Conservation (phyloP, 2,888 invertebrate species). For the Calameuta idolon region DNA sequence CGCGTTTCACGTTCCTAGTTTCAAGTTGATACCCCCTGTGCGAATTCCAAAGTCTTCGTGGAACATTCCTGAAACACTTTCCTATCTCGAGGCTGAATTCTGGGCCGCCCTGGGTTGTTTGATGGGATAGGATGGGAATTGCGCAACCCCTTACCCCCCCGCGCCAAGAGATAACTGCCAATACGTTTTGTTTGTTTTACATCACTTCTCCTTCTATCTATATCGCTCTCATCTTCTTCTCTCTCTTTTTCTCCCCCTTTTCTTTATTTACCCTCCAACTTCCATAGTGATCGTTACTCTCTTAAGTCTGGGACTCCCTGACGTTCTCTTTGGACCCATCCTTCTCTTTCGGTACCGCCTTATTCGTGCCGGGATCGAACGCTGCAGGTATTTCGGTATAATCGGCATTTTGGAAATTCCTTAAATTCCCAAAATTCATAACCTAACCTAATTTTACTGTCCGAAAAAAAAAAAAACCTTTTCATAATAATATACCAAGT, state of each 20-base stretch:
- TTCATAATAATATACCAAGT: too few relatives aligned
- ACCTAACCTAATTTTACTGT: too few relatives aligned
- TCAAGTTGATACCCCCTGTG: conserved; percentile 6
- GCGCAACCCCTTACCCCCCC: conserved; percentile 8
- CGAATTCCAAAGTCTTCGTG: conserved; percentile 3
- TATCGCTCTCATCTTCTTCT: conserved; percentile 7
- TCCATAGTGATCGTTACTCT: neutral
- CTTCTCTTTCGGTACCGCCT: conserved; percentile 6
- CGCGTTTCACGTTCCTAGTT: conserved; percentile 3
- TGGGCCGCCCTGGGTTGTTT: conserved; percentile 1
- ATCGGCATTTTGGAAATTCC: too few relatives aligned
- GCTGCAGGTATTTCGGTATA: too few relatives aligned
- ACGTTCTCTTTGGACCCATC: neutral
- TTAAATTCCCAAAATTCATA: too few relatives aligned
- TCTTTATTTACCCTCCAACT: neutral
- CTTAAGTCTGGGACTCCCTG: neutral
- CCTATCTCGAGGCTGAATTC: neutral
- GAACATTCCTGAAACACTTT: conserved; percentile 6
- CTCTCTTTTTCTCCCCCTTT: neutral
- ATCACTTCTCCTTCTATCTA: conserved; percentile 6
- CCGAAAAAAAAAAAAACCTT: too few relatives aligned
- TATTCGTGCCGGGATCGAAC: neutral
- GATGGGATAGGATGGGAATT: conserved; percentile 5
- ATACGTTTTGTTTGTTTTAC: conserved; percentile 21
- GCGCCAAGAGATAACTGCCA: conserved; percentile 15